Base-by-base conservation (phyloP, 1,140 invertebrate genomes). In the Littorina saxatilis region DNA sequence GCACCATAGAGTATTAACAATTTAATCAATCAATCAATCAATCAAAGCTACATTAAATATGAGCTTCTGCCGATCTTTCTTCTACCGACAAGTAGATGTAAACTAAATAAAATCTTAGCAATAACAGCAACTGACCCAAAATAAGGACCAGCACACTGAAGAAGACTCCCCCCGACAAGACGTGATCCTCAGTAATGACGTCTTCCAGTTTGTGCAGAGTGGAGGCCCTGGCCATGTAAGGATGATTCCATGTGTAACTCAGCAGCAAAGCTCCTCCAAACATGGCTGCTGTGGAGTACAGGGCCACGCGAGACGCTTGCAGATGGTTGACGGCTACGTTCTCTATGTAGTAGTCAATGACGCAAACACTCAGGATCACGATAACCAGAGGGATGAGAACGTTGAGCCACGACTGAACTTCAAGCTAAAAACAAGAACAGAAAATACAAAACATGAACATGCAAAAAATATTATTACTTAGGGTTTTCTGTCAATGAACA, bases 311-410 rank as follows among this genome's bases (percentile, higher is more conserved):
- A 20, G 84, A 74, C 37, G 86, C 79, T 63, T 93, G 90, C 11
- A 92, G 85, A 76, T 90, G 90, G 39, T 87, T 90, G 35, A 82
- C 86, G 52, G 90, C 90, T 0, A 93, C 89, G 32, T 89, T 87
- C 78, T 94, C 93, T 7, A 93, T 91, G 82, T 94, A 94, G 85
- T 93, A 94, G 89, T 94, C 93, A 35, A 94, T 74, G n/a, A 94
- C 85, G 70, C 93, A 88, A 9, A 94, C 90, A 82, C 92, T 91
- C 17, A 93, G 66, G 40, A 92, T 88, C 47, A 92, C 90, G 4
- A 93, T 76, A n/a, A 90, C 37, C n/a, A 93, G 79, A 0, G 93
- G 90, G 35, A 93, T 82, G 9, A 93, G 39, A 20, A 93, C 83
- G 50, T 89, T 90, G 39, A 91, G 68, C 87, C 87, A 92, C 0